Percentiles rank a stretch among this genome's conserved stretches.
These are phyloP conservation scores for Vanacampus margaritifer DNA, from an alignment of 2,113 vertebrate genomes.

Conservation along the genomic window DNA sequence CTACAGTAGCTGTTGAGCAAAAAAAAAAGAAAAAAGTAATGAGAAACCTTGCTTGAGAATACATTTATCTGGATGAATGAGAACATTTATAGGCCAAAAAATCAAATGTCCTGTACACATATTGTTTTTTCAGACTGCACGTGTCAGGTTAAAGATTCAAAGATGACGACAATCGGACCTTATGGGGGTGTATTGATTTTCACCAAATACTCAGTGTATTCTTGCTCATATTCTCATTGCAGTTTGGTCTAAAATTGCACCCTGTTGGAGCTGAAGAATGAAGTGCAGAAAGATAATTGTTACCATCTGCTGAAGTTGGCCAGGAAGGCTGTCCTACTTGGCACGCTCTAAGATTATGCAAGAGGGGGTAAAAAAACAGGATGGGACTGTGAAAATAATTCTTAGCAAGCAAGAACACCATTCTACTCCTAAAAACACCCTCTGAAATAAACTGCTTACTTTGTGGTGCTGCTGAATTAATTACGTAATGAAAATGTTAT, in stretches of 20 bases:
- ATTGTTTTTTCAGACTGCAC: background rate
- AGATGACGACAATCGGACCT: slow-evolving; percentile 22
- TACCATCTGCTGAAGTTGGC: slow-evolving; percentile 4
- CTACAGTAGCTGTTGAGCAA: no score
- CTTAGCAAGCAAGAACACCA: background rate
- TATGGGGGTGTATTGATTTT: slow-evolving; percentile 28
- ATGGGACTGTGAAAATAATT: background rate
- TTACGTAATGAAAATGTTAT: slow-evolving; percentile 30
- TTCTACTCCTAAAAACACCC: background rate
- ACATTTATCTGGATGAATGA: no score
- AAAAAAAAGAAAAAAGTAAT: no score
- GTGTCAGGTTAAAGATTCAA: slow-evolving; percentile 2
- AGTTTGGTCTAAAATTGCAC: background rate
- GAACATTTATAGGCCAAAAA: background rate
- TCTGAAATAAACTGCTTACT: slow-evolving; percentile 19
- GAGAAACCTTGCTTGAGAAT: no score
- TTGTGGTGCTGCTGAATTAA: slow-evolving; percentile 17
- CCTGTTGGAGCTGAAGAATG: background rate
- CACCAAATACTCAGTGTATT: slow-evolving; percentile 2
- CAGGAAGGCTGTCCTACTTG: slow-evolving; percentile 6
- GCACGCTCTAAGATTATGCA: background rate
- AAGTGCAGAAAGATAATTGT: background rate
- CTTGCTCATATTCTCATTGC: background rate
- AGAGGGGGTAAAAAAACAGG: slow-evolving; percentile 7
- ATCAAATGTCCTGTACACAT: background rate